Base-by-base conservation (phyloP, 2,888 invertebrate genomes). In the Drosophila histrio region DNA sequence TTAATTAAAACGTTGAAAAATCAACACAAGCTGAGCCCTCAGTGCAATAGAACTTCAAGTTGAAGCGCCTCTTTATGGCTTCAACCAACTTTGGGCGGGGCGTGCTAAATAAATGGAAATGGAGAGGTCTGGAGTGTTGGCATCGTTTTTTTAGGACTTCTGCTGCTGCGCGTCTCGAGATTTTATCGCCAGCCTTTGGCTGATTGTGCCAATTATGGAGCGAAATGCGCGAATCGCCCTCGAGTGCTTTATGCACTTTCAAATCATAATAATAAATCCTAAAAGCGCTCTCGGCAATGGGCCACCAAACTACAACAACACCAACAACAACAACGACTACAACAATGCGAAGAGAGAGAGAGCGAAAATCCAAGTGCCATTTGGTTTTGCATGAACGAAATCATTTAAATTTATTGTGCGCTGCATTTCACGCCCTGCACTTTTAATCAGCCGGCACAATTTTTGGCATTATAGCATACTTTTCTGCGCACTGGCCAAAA, bases 161-260 rank as follows among this genome's bases (percentile, higher is more conserved):
- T 59, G 68, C 56, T 41, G 43, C 59, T 50, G 63, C 59, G 52
- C 77, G 72, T 74, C 74, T 77, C 52, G 56, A 74, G 81, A 81
- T 82, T 87, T 82, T 82, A 82, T 85, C 87, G 83, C 68, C 52
- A 71, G 74, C 87, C 81, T 77, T 75, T 78, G 77, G 79, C 86
- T 84, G 84, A 84, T 84, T 84, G 88, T 86, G 88, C 84, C 84
- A 84, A 84, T 84, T 84, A 84, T 83, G 72, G 70, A 71, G 62
- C 77, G 75, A 83, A 84, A 80, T 86, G 87, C 88, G 74, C 79
- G 72, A 83, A 74, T 79, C 72, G 72, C 87, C 80, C 87, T 77
- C 88, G 53, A 88, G 88, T 83, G 87, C 72, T 88, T 87, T 84
- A 77, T 83, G 87, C 88, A 86, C 88, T 84, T 79, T 88, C 87